Evolutionary conservation across 2,888 invertebrate genomes (phyloP).

Genomic region (Pycnomerus fuliginosus): DNA sequence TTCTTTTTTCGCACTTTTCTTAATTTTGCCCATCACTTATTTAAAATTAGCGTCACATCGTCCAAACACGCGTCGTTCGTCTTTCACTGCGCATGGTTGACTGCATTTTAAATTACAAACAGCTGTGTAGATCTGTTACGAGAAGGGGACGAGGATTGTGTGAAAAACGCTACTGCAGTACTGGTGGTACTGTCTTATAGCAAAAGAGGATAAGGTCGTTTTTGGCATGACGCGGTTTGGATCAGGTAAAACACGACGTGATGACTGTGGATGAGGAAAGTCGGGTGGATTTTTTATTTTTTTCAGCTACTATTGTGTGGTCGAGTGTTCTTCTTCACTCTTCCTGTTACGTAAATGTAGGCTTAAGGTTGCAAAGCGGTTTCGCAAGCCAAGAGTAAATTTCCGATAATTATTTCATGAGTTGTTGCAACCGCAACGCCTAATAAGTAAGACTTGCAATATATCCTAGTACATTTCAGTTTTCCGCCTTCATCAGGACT

Average conservation of each 20-base stretch:
- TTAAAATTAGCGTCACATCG: background rate
- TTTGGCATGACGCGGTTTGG: slow-evolving; percentile 1
- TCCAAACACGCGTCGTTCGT: slow-evolving; percentile 16
- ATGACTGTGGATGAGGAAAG: slow-evolving; percentile 6
- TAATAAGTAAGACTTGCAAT: too few relatives aligned
- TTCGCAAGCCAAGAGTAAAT: background rate
- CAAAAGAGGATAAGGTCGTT: slow-evolving; percentile 5
- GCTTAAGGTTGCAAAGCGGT: background rate
- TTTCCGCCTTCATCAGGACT: too few relatives aligned
- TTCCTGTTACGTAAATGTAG: slow-evolving; percentile 1
- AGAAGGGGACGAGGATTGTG: slow-evolving; percentile 21
- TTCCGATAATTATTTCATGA: too few relatives aligned
- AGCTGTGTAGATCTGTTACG: slow-evolving; percentile 20
- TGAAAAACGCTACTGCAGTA: slow-evolving; percentile 5
- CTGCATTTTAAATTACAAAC: slow-evolving; percentile 25
- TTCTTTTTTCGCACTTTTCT: slow-evolving; percentile 20
- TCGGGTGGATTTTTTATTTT: slow-evolving; percentile 3
- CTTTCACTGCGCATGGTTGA: slow-evolving; percentile 23
- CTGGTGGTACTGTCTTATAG: background rate
- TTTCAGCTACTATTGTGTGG: too few relatives aligned
- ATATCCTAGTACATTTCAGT: too few relatives aligned
- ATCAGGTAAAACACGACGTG: slow-evolving; percentile 5
- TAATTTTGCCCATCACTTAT: slow-evolving; percentile 48
- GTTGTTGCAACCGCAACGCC: too few relatives aligned
- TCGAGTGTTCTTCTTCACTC: slow-evolving; percentile 2